Percentiles rank a stretch among this genome's conserved stretches.
phyloP scores from a whole-genome alignment of 2,888 invertebrate genomes.

The Selenia dentaria region DNA sequence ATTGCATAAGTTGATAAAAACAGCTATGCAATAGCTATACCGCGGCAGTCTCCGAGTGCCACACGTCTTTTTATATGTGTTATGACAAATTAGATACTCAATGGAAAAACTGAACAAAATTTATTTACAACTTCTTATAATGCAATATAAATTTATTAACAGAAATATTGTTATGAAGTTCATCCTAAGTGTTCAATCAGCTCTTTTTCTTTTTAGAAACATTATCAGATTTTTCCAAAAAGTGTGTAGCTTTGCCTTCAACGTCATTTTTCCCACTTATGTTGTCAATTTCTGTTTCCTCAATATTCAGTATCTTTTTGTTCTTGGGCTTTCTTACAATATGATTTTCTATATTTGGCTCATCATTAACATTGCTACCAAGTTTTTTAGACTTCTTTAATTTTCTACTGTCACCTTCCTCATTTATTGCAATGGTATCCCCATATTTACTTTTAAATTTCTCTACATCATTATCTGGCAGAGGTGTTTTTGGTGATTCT shows the following conservation, averaged over 20 bases:
- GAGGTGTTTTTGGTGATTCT: slow-evolving; percentile 9
- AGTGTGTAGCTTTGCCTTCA: too few relatives aligned
- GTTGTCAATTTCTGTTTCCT: background rate
- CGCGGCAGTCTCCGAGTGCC: too few relatives aligned
- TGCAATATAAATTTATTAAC: too few relatives aligned
- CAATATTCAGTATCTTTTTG: background rate
- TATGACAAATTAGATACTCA: too few relatives aligned
- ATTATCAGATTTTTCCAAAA: background rate
- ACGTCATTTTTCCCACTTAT: too few relatives aligned
- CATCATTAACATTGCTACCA: background rate
- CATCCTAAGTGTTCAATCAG: too few relatives aligned
- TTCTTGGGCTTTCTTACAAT: background rate
- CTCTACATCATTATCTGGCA: slow-evolving; percentile 15
- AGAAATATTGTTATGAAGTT: too few relatives aligned
- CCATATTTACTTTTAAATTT: slow-evolving; percentile 29
- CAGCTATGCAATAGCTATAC: too few relatives aligned
- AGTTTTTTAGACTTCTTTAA: slow-evolving; percentile 4
- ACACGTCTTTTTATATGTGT: too few relatives aligned
- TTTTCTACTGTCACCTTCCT: slow-evolving; percentile 20
- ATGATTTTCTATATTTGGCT: background rate
- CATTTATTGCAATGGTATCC: slow-evolving; percentile 37
- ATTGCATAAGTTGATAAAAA: too few relatives aligned
- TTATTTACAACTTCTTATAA: too few relatives aligned
- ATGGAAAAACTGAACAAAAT: too few relatives aligned
- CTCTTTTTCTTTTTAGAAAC: slow-evolving; percentile 21